Base-by-base conservation (phyloP, 2,888 invertebrate species). In the Frankliniella intonsa region DNA sequence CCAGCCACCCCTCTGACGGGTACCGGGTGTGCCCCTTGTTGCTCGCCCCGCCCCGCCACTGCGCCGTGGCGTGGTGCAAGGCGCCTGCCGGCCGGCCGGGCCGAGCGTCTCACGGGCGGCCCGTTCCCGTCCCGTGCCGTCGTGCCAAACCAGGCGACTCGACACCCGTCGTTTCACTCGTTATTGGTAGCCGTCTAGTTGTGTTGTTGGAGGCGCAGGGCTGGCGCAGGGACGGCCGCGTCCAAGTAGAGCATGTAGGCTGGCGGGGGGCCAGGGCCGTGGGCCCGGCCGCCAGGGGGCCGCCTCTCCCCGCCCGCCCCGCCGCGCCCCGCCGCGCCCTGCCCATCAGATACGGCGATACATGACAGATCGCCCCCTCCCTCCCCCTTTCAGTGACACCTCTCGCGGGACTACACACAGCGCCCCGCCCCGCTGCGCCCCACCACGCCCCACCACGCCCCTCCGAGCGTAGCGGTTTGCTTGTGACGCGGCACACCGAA, bases 101-200 rank as follows among this genome's bases (percentile, higher is more conserved):
- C 55, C 14, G 14, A 19, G 7, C 22, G 69, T 22, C 22, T 5
- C 69, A 11, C 69, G n/a, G n/a, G n/a, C n/a, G n/a, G n/a, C n/a
- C n/a, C n/a, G n/a, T n/a, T n/a, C n/a, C n/a, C n/a, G n/a, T n/a
- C n/a, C n/a, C n/a, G n/a, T n/a, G n/a, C n/a, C n/a, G n/a, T n/a
- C n/a, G 69, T 76, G 69, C 69, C 69, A 76, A 76, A 8, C 69
- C 69, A 76, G 62, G 17, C 62, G 62, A 62, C 25, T 25, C 69
- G 69, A 76, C 69, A 76, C 69, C 69, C 69, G 69, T 76, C 69
- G 69, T 76, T 76, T 76, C 69, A 76, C 69, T 76, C 69, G 69
- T 76, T 76, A 76, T 76, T 76, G 69, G 69, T 76, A 76, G 69
- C 25, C 69, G 69, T 76, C 69, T 69, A 1, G 22, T 25, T 25